phyloP scores from a whole-genome alignment of 2,113 vertebrate genomes.

The Cairina moschata region DNA sequence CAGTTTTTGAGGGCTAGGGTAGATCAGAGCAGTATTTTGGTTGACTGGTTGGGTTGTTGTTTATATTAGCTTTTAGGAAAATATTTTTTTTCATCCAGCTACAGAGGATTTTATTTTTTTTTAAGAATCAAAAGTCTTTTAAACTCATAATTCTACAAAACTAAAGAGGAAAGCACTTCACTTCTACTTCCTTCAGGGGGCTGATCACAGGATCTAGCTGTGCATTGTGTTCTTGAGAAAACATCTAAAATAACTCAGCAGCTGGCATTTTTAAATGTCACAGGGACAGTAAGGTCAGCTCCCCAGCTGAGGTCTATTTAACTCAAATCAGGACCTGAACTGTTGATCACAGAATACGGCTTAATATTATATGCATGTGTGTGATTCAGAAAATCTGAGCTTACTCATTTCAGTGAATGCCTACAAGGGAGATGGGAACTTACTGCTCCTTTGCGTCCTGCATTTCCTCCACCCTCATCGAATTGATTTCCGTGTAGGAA shows the following conservation, averaged over 20 bases:
- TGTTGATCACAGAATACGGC: neutral
- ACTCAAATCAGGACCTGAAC: conserved; percentile 10
- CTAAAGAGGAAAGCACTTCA: neutral
- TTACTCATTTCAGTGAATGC: neutral
- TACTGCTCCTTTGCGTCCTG: neutral
- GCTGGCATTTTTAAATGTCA: conserved; percentile 22
- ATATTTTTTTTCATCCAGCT: neutral
- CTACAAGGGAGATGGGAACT: neutral
- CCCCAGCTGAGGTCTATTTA: conserved; percentile 21
- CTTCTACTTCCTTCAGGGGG: neutral
- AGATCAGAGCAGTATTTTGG: neutral
- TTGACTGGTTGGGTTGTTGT: neutral
- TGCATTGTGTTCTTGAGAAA: conserved; percentile 40
- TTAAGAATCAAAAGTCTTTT: neutral
- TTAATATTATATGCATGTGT: neutral
- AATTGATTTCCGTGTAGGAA: neutral
- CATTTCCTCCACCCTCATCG: accelerated
- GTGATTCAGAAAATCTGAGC: neutral
- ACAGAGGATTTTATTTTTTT: neutral
- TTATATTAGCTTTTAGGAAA: neutral
- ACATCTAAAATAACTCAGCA: conserved; percentile 44
- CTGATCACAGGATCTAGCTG: neutral
- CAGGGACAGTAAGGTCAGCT: conserved; percentile 32
- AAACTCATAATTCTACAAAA: neutral
- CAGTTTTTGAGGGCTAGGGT: neutral